A percentile compares a stretch with the other conserved stretches of the same genome.
Conservation (phyloP, 2,797 vertebrate genomes). For the Picus viridis region DNA sequence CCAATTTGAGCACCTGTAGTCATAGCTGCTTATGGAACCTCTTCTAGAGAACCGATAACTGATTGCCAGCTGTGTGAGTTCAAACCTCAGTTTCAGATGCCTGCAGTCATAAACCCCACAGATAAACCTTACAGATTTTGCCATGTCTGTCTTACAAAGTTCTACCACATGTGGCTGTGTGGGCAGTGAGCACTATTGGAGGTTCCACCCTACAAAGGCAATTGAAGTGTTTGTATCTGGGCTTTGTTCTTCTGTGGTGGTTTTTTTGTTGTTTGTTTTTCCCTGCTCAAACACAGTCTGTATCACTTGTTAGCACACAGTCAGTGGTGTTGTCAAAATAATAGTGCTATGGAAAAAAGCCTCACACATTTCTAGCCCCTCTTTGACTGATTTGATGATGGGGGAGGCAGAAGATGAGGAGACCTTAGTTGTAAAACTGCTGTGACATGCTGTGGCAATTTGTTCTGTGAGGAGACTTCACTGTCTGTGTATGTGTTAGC, state of each 20-base stretch:
- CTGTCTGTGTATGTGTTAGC: background rate
- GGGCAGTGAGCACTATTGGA: background rate
- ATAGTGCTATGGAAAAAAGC: background rate
- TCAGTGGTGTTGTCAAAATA: background rate
- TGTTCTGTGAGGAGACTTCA: background rate
- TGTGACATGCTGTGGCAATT: background rate
- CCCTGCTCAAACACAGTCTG: background rate
- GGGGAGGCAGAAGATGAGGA: background rate
- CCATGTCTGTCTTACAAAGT: background rate
- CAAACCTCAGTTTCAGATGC: background rate
- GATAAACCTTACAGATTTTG: background rate
- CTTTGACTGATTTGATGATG: background rate
- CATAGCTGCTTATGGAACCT: background rate
- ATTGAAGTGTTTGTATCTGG: fast-evolving
- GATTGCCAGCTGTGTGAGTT: background rate
- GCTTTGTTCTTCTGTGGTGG: background rate
- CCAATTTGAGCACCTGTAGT: background rate
- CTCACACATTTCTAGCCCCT: background rate
- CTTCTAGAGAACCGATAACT: background rate
- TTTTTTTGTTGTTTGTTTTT: background rate
- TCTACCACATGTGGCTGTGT: background rate
- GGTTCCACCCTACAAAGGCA: background rate
- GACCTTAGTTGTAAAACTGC: background rate
- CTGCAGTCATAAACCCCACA: background rate
- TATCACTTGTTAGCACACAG: background rate